Evolutionary conservation across 2,113 vertebrate species (phyloP).

Genomic region (Emydura subglobosa): DNA sequence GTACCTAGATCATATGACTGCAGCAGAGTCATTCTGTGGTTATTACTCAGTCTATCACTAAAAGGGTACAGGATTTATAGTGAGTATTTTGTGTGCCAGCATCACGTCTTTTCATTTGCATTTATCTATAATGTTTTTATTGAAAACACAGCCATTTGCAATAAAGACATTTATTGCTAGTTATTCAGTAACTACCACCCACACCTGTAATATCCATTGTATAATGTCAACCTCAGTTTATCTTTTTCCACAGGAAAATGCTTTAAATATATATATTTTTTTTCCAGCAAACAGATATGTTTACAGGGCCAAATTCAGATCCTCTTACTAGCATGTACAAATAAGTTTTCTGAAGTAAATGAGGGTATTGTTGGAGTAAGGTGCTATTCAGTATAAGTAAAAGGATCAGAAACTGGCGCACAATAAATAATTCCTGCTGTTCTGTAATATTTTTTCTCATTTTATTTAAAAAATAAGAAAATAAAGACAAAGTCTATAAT

Average conservation of each 20-base stretch:
- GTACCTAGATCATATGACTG: too few relatives aligned
- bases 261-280: background rate
- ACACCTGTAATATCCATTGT: background rate
- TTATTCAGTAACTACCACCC: background rate
- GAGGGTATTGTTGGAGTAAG: background rate
- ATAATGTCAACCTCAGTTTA: background rate
- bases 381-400: background rate
- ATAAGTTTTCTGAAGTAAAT: background rate
- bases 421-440: background rate
- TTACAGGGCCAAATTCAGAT: background rate
- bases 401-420: background rate
- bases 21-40: background rate
- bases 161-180: background rate
- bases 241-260: background rate
- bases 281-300: background rate
- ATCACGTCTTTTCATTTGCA: background rate
- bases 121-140: background rate
- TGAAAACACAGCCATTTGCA: background rate
- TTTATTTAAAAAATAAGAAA: background rate
- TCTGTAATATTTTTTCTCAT: background rate
- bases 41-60: background rate
- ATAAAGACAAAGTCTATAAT: background rate
- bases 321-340: background rate
- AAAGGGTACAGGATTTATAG: background rate
- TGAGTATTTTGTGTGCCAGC: background rate